Evolutionary conservation across 2,888 invertebrate species (phyloP), one percentile per base, ranked within the genome.

Genomic region (Hesperia comma): DNA sequence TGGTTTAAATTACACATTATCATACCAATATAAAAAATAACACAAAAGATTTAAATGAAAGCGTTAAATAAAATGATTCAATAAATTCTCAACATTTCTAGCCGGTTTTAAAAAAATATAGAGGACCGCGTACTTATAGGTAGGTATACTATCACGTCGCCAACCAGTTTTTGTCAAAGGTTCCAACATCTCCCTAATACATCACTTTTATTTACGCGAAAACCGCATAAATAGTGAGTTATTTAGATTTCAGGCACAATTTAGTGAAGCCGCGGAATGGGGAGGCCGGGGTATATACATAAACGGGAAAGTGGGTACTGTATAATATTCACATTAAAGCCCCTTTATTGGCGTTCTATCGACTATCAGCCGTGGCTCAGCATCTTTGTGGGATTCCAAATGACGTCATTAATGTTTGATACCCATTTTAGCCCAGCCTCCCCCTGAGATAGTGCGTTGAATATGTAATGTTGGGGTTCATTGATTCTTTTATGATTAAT

Each of bases 271-370:
- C 66, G 60, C 66, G 54, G 70, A 70, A 70, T 69, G 69, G 68
- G 68, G 68, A 69, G 68, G 68, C 53, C 61, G 67, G 63, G 70
- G 74, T 68, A 69, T 69, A 71, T 69, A 26, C 26, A 32, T 60
- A 46, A 66, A 66, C 60, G 66, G 69, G 63, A 72, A 72, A 72
- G 70, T 74, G 63, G 70, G 62, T 72, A 83, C 87, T 85, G 91
- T 86, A 91, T 91, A 91, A 91, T 90, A 89, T 91, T 88, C 85
- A 61, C 90, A 90, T 92, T 90, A 91, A 79, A 80, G 80, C 81
- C 78, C 82, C 84, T 85, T 83, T 84, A 83, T 81, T 82, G 81
- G 80, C 81, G 78, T 81, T 87, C 86, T 85, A 89, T 90, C 83
- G 89, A 81, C 88, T 82, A 88, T 90, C 87, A 86, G 74, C 76